Evolutionary conservation across 2,797 vertebrate species (phyloP), one percentile per base, ranked within the genome.

Genomic region (Rhinichthys osculus): DNA sequence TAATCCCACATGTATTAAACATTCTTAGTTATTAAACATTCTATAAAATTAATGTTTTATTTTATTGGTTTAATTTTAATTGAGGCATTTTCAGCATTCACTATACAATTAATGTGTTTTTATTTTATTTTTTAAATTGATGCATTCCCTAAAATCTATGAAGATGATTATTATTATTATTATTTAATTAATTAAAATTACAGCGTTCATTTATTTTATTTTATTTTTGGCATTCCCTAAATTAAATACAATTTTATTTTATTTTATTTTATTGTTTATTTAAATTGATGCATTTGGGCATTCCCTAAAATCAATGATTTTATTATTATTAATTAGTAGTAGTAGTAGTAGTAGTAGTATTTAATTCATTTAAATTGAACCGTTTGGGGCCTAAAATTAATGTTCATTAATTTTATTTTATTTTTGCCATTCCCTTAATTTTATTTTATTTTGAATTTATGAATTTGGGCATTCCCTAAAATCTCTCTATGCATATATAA

Each of bases 1-100:
- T 62, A 81, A 87, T 67, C 90, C n/a, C 27, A 50, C 47, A n/a
- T 42, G 50, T 42, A 67, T 74, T 87, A 87, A 90, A 87, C 82
- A 70, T 47, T 59, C 16, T 82, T 76, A 83, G 88, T 86, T 78
- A 10, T 78, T 62, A 42, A 62, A 62, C 38, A 27, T 78, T 30
- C 4, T 13, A 5, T 42, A 62, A 33, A 80, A 17, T 81, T 2
- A 70, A 19, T 40, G 3, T 27, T 81, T 27, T 19, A 54, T 52
- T 54, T 38, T 1, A 11, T 35, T 35, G 5, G 21, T 50, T 19
- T 33, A 0, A 30, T 47, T 47, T 72, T 27, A 72, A 44, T 17
- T 30, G 13, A 30, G 23, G 1, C 5, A 44, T 73, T 27, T 44
- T 72, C 7, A 13, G 23, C 23, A n/a, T 27, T n/a, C 10, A 27